A percentile compares a stretch with the other conserved stretches of the same genome.
phyloP scores from a whole-genome alignment of 2,797 vertebrate species.

The Eleutherodactylus coqui region DNA sequence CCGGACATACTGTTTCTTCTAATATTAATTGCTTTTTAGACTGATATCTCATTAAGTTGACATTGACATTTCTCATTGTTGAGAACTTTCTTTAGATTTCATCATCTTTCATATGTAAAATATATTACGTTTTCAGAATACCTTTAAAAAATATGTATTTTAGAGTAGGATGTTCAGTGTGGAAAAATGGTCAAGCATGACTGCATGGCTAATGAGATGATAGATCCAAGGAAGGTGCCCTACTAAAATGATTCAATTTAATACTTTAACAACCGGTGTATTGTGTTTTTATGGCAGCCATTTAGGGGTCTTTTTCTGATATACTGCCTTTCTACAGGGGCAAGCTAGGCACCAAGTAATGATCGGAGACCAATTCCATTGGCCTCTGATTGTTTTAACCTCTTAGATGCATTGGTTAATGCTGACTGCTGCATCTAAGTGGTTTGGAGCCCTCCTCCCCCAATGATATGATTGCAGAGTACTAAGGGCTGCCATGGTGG shows the following conservation, averaged over 20 bases:
- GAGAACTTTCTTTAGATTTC: background rate
- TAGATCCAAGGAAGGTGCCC: background rate
- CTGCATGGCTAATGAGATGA: background rate
- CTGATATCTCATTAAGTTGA: slow-evolving; percentile 6
- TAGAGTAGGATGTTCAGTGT: background rate
- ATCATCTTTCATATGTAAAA: background rate
- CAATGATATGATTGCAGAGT: no score
- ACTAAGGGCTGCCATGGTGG: no score
- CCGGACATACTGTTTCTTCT: background rate
- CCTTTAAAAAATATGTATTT: background rate
- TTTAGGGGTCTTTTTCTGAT: no score
- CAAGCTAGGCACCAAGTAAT: no score
- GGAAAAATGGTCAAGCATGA: background rate
- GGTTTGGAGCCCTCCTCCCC: no score
- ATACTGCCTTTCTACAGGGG: no score
- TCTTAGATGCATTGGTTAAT: no score
- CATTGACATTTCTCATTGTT: slow-evolving; percentile 18
- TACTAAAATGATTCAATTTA: background rate
- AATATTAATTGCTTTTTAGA: slow-evolving; percentile 22
- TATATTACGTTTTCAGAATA: background rate
- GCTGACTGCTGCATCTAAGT: no score
- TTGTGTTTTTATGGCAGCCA: no score
- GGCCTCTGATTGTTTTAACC: no score
- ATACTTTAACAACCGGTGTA: no score
- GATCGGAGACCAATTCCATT: no score